These are phyloP conservation scores for Laterallus jamaicensis DNA, from an alignment of 2,113 vertebrate species.

Conservation along the genomic window DNA sequence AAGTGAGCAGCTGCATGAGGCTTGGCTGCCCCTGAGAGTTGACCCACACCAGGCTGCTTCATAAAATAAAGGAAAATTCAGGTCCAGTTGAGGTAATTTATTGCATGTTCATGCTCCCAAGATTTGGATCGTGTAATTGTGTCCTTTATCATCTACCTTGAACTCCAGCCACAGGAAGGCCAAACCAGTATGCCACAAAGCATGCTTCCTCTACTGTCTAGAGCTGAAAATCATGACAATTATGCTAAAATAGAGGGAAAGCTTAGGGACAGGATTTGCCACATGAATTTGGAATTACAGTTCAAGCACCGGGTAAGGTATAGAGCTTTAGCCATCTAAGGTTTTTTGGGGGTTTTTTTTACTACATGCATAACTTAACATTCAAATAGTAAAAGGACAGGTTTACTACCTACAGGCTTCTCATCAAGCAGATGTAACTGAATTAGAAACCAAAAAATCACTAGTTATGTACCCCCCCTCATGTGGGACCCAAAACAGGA, in stretches of 20 bases:
- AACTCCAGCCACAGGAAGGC: not conserved
- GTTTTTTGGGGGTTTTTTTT: not conserved
- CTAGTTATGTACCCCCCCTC: not conserved
- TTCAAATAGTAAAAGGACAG: not conserved
- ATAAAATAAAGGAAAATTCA: not conserved
- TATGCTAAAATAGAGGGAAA: not conserved
- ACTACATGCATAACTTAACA: not conserved
- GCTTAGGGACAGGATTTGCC: not conserved
- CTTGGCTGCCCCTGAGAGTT: not conserved
- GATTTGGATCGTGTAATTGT: not conserved
- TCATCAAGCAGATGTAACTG: not conserved
- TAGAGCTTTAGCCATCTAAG: not conserved
- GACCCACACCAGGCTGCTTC: not conserved
- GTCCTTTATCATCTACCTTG: not conserved
- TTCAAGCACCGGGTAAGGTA: not conserved
- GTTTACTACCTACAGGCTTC: not conserved
- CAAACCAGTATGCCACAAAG: not conserved
- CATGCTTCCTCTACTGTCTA: not conserved
- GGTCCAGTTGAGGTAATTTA: not conserved
- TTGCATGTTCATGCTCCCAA: not conserved
- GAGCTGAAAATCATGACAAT: not conserved
- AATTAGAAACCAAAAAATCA: not conserved
- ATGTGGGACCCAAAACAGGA: not conserved
- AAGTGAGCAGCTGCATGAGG: not conserved
- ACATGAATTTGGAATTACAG: not conserved